Percentiles rank a stretch among this genome's conserved stretches.
These are phyloP conservation scores for Dusona sp. DNA, from an alignment of 2,888 invertebrate species.

Conservation along the genomic window DNA sequence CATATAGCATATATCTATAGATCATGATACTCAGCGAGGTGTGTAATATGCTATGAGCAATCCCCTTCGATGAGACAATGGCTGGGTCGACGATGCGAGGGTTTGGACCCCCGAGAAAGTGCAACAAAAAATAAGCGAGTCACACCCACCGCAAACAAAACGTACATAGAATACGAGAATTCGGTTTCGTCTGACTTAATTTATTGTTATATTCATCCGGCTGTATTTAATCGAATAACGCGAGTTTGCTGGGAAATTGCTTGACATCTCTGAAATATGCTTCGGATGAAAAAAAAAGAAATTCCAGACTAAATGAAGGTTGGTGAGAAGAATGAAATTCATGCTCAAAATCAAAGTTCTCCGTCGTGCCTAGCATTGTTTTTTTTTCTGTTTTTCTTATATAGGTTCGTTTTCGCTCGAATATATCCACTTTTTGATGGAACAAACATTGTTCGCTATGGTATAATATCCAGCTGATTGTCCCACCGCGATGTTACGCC, in stretches of 20 bases:
- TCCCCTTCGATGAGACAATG: conserved; percentile 57
- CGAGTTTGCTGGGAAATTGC: neutral
- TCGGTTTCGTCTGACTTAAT: neutral
- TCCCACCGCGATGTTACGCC: conserved; percentile 18
- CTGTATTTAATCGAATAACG: neutral
- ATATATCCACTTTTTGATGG: conserved; percentile 3
- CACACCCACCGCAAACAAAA: conserved; percentile 56
- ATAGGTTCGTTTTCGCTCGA: neutral
- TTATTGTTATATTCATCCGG: neutral
- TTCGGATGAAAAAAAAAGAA: neutral
- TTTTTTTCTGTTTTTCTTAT: neutral
- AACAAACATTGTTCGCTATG: neutral
- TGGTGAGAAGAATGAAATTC: neutral
- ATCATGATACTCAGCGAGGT: conserved; percentile 14
- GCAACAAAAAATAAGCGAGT: conserved; percentile 54
- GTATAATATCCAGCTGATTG: conserved; percentile 1
- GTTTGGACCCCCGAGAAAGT: conserved; percentile 32
- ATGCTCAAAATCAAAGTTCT: neutral
- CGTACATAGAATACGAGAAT: conserved; percentile 13
- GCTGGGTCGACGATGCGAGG: conserved; percentile 38
- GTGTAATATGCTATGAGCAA: conserved; percentile 34
- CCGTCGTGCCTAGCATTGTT: neutral
- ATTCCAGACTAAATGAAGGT: neutral
- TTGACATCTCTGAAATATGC: neutral
- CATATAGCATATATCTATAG: neutral